Evolutionary conservation across 1,140 invertebrate species (phyloP), one percentile per base, ranked within the genome.

Genomic region (Adoxophyes honmai): DNA sequence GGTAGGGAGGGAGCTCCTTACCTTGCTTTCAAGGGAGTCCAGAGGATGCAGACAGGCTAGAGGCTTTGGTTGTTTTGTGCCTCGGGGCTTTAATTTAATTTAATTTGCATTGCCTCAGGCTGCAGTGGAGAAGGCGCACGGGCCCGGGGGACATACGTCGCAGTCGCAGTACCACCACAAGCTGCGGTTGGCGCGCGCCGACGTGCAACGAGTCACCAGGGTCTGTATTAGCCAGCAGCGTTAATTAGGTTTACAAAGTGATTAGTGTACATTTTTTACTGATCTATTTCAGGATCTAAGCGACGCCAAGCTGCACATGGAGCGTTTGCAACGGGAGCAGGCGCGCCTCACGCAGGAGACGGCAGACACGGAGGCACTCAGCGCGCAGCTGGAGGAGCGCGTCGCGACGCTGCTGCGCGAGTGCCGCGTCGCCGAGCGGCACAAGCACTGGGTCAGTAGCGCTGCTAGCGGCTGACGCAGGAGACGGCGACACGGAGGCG

Each of bases 141-240:
- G 80, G 0, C 35, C 53, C 21, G 13, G 52, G 1, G 57, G 60
- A 0, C 59, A 75, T n/a, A 81, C 83, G 36, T 82, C 88, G 53
- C 81, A 82, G 63, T 69, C 78, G 9, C 62, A 64, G 4, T 85
- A 88, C 57, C 77, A 78, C 10, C 86, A 88, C 62, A 82, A 81
- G 60, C 62, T 86, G 51, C 64, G 87, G 39, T 68, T 88, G 44
- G 79, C 78, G 8, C 74, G 69, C 11, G 67, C 76, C 6, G 86
- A 89, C 55, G 70, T 88, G 0, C 73, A 75, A 2, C 68, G 79
- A 21, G 78, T 86, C 28, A 81, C 77, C 15, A 88, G 89, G 76
- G 85, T 81, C 38, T 5, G 18, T n/a, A n/a, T 7, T 28, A 13
- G 18, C 16, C 1, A n/a, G 4, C 21, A 21, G 28, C 21, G 1